Conservation (phyloP, 92 coral and sea anemone genomes). For the Plumapathes pennacea region DNA sequence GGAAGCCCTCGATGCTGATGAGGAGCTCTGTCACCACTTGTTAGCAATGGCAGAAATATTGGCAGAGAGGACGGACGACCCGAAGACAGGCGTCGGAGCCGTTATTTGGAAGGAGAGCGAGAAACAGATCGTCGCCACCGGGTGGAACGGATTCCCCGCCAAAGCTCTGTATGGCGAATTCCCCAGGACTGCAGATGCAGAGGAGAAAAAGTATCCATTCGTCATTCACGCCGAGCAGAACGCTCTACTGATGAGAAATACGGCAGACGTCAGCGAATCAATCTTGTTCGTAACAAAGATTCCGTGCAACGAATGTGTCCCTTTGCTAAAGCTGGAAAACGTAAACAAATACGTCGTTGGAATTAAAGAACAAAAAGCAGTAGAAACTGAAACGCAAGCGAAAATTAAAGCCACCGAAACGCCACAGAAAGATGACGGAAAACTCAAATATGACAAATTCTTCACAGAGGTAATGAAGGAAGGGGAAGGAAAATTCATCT, state of each 20-base stretch:
- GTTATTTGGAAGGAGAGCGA: conserved; percentile 43
- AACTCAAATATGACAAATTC: no score
- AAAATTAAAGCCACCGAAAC: no score
- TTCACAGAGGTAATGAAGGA: no score
- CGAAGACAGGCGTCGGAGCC: conserved; percentile 88
- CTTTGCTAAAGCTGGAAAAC: conserved; percentile 55
- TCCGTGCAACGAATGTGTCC: conserved; percentile 77
- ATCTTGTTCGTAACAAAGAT: conserved; percentile 70
- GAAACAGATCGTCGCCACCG: conserved; percentile 62
- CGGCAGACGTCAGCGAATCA: conserved; percentile 29
- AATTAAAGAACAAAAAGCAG: background rate
- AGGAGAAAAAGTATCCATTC: conserved; percentile 61
- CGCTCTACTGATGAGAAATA: conserved; percentile 67
- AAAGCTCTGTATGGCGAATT: conserved; percentile 86
- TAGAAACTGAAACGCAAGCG: no score
- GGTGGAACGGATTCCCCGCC: conserved; percentile 91
- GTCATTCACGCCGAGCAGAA: conserved; percentile 87
- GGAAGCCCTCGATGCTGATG: background rate
- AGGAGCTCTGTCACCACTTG: conserved; percentile 41
- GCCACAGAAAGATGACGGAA: no score
- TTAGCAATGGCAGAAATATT: conserved; percentile 64
- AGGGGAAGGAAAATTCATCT: no score
- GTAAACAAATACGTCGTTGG: conserved; percentile 57
- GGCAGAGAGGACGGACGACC: conserved; percentile 81
- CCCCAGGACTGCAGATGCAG: conserved; percentile 54